These are phyloP conservation scores for pig (Sus scrofa) DNA, from an alignment of 2,113 vertebrate genomes.

Conservation along the genomic window T2T-Sscrofa CM000817.6:3862501-3863000, in stretches of 20 bases:
- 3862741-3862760: background rate
- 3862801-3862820: background rate
- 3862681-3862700: too few relatives aligned
- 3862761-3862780: background rate
- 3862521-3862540: background rate
- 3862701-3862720: background rate
- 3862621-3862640: too few relatives aligned
- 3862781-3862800: background rate
- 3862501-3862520: background rate
- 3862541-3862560: background rate
- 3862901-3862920: background rate
- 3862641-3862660: too few relatives aligned
- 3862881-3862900: background rate
- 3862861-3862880: background rate
- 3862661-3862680: background rate
- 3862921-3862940: background rate
- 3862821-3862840: background rate
- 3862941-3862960: background rate
- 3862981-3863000: background rate
- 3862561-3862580: too few relatives aligned
- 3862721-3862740: background rate
- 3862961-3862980: background rate
- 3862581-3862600: background rate
- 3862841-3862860: background rate
- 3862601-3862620: background rate